Evolutionary conservation across 1,140 invertebrate species (phyloP), one percentile per base, ranked within the genome.

Genomic region (Matsumurasca onukii): DNA sequence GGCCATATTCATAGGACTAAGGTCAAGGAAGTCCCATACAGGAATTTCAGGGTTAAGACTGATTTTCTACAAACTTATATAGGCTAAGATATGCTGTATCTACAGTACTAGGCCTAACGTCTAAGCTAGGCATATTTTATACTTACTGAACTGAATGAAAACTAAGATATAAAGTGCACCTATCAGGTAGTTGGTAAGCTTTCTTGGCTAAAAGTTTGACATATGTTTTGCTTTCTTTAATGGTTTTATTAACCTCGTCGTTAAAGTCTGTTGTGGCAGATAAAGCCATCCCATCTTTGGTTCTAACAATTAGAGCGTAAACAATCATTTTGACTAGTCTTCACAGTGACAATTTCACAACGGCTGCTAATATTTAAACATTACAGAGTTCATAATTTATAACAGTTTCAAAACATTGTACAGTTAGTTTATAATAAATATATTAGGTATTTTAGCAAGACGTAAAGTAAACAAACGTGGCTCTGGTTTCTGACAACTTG

Each of bases 181-280:
- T 72, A 24, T 80, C 78, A 22, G 77, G 77, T 64, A 77, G 77
- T 31, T 73, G 71, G 1, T 57, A 30, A 13, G 76, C 68, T 67
- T 77, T 77, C 59, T 78, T 76, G 1, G 76, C 74, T 2, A 81
- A 34, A 25, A 79, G 63, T 73, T 81, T 81, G n/a, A 80, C 69
- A 62, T 79, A 77, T 73, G 73, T 71, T 70, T 78, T 78, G 55
- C 74, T 75, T 66, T 79, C 76, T 67, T 76, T 75, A 27, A 80
- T 73, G 57, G 74, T 70, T 66, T 67, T 71, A 61, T 77, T 73
- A 5, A 73, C 70, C 74, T 77, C 74, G 71, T 75, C 70, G 25
- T 75, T 76, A 63, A 76, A 76, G 68, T 81, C 80, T 29, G 78
- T 80, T 17, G 77, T 75, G 20, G 78, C 79, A 57, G 78, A 76